A percentile compares a stretch with the other conserved stretches of the same genome.
Evolutionary conservation across 2,113 vertebrate genomes (phyloP).

Genomic region (Chrysochloris asiatica): DNA sequence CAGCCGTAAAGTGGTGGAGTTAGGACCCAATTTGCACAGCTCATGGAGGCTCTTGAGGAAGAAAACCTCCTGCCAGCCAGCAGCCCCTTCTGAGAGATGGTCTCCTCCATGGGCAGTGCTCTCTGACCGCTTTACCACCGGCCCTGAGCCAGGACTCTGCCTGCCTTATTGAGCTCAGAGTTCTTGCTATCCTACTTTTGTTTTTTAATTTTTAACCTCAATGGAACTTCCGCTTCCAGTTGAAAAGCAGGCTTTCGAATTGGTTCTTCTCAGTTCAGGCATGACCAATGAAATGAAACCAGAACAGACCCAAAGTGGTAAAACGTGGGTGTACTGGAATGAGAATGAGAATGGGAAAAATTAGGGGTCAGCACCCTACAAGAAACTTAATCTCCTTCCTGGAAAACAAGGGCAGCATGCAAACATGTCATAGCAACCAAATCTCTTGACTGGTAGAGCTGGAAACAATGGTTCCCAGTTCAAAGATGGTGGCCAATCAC

Average conservation of each 20-base stretch:
- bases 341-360: background rate
- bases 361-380: background rate
- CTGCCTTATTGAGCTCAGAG: background rate
- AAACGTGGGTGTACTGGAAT: background rate
- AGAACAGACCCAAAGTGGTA: background rate
- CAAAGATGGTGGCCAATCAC: background rate
- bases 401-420: background rate
- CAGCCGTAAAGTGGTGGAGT: background rate
- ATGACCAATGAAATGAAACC: background rate
- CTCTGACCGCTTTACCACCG: background rate
- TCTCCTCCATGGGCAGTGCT: background rate
- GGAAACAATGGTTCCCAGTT: background rate
- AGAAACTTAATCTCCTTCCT: background rate
- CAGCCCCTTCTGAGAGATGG: background rate
- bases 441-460: background rate
- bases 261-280: too few relatives aligned
- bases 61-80: background rate
- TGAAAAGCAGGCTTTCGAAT: background rate
- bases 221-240: background rate
- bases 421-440: background rate
- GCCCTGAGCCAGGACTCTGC: background rate
- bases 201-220: background rate
- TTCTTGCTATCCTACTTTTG: background rate
- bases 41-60: background rate
- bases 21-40: background rate